phyloP scores from a whole-genome alignment of 2,797 vertebrate species.

The Eleutherodactylus coqui region DNA sequence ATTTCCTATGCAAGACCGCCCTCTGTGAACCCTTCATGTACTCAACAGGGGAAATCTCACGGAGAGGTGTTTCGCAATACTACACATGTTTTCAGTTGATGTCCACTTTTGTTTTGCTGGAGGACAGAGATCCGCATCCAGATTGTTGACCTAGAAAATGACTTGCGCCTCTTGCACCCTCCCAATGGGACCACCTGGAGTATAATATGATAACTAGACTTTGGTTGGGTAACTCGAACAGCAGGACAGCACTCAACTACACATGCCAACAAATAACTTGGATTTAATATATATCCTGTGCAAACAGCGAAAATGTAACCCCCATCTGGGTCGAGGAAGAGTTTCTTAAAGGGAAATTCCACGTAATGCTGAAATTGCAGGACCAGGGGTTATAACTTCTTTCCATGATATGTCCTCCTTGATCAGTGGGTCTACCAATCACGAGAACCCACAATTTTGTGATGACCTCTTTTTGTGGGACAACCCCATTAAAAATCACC shows the following conservation, averaged over 20 bases:
- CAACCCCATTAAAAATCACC: too few species aligned
- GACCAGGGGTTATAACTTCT: too few species aligned
- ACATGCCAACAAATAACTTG: background rate
- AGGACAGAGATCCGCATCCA: background rate
- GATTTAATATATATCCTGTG: background rate
- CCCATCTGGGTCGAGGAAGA: background rate
- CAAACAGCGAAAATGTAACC: background rate
- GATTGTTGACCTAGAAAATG: background rate
- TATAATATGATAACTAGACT: background rate
- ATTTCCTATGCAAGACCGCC: background rate
- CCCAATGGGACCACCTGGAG: background rate
- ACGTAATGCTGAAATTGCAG: background rate
- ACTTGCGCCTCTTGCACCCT: background rate
- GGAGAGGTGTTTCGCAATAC: background rate
- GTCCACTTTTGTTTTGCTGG: background rate
- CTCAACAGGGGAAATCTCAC: background rate
- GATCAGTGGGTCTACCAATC: too few species aligned
- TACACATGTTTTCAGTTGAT: background rate
- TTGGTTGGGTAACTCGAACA: background rate
- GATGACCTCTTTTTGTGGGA: too few species aligned
- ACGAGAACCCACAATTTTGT: too few species aligned
- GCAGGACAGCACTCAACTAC: background rate
- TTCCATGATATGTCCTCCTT: too few species aligned
- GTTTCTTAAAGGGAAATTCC: background rate
- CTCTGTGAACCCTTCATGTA: conserved; percentile 13